Percentiles rank a stretch among this genome's conserved stretches.
Conservation (phyloP, 2,797 vertebrate species). For the Sebastes trivittatus region DNA sequence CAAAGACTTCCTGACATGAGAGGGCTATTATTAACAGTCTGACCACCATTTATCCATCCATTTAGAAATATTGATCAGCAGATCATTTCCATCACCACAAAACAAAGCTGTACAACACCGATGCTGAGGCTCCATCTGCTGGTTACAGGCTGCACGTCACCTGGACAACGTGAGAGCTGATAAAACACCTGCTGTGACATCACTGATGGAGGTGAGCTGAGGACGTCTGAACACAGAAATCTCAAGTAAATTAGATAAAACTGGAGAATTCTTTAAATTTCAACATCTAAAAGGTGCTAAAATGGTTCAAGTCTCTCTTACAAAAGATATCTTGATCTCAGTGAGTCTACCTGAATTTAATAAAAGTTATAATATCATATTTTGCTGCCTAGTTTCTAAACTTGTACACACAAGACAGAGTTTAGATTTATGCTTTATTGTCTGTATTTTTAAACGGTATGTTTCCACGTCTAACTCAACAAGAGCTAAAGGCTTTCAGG, state of each 20-base stretch:
- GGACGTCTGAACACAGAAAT: neutral
- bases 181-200: neutral
- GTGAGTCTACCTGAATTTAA: neutral
- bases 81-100: neutral
- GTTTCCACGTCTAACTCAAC: neutral
- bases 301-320: neutral
- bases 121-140: conserved; percentile 51
- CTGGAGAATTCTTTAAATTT: neutral
- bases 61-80: neutral
- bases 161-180: neutral
- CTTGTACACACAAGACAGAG: rapidly evolving
- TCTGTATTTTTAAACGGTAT: neutral
- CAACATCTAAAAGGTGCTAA: neutral
- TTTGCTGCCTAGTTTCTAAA: rapidly evolving
- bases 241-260: too few relatives aligned
- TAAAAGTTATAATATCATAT: neutral
- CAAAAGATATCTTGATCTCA: neutral
- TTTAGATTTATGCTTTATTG: neutral
- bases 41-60: neutral
- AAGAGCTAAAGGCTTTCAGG: neutral
- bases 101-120: neutral
- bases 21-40: neutral
- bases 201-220: neutral
- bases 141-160: conserved; percentile 15
- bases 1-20: neutral